Evolutionary conservation across 2,888 invertebrate species (phyloP).

Genomic region (Aethes cnicana): DNA sequence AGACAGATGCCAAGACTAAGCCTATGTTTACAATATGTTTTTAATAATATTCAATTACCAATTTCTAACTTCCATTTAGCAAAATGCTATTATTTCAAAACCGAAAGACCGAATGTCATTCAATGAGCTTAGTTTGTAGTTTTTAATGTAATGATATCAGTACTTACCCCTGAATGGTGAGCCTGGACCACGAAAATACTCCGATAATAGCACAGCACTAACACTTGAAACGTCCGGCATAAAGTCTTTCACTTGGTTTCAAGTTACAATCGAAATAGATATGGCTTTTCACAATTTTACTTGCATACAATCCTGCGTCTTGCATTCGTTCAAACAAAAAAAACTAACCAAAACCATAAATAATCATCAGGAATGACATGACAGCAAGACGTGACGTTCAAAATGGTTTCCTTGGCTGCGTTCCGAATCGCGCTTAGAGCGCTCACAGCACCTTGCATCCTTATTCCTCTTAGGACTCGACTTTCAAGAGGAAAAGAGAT

Average conservation of each 20-base stretch:
- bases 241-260: not conserved
- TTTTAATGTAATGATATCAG: conserved; percentile 2
- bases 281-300: conserved; percentile 20
- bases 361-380: conserved; percentile 22
- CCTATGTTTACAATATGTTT: too few species aligned
- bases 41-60: too few species aligned
- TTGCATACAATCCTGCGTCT: conserved; percentile 13
- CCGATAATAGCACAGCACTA: conserved; percentile 14
- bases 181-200: not conserved
- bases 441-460: too few species aligned
- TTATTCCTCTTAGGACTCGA: too few species aligned
- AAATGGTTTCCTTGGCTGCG: conserved; percentile 8
- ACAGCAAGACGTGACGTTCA: conserved; percentile 24
- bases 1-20: too few species aligned
- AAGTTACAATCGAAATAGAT: conserved; percentile 7
- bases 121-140: conserved; percentile 10
- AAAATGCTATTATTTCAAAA: too few species aligned
- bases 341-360: conserved; percentile 30
- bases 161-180: conserved; percentile 18
- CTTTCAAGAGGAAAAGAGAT: too few species aligned
- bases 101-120: conserved; percentile 10
- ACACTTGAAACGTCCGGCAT: conserved; percentile 4
- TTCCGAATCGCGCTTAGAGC: not conserved
- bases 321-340: conserved; percentile 23
- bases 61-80: too few species aligned